Base-by-base conservation (phyloP, 2,113 vertebrate genomes). In the Forbesichthys agassizii region DNA sequence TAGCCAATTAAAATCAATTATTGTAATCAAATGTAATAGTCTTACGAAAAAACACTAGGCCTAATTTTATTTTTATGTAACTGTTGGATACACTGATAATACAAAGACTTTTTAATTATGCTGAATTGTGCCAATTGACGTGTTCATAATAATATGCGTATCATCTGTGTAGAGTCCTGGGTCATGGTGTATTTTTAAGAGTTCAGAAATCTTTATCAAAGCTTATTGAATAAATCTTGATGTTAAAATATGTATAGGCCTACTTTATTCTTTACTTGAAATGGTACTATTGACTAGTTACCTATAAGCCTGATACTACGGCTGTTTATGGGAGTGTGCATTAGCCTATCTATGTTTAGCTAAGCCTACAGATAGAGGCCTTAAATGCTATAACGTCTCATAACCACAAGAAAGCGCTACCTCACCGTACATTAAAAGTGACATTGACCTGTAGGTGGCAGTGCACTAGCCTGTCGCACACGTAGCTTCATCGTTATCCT, bases 81-180 rank as follows among this genome's bases (percentile, higher is more conserved):
- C 57, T 64, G 53, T 56, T 64, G 48, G 46, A 75, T 79, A 47
- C 69, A 70, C 65, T 77, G 61, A 55, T 65, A 42, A 68, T 20
- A 9, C 36, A 6, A 70, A 18, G 11, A 68, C 82, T 76, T 84
- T 71, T 90, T 49, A 77, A 74, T 88, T 74, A 10, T 48, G 61
- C 69, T 80, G 71, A 80, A 84, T 84, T 87, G 89, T 92, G 91
- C 90, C 89, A 91, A 91, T 69, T 78, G 78, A 78, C 88, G 89
- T 92, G 74, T 77, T 84, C 64, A 66, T 75, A 83, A 75, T 84
- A 80, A 78, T 67, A 71, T 59, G 42, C 16, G 27, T 27, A 27
- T 55, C 49, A 48, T 58, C 14, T 27, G 7, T 82, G 75, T 78
- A 65, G 51, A 68, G 53, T 73, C 51, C 54, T n/a, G 72, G 14